Conservation (phyloP, 1,140 invertebrate genomes). For the Drosophila grimshawi region DNA sequence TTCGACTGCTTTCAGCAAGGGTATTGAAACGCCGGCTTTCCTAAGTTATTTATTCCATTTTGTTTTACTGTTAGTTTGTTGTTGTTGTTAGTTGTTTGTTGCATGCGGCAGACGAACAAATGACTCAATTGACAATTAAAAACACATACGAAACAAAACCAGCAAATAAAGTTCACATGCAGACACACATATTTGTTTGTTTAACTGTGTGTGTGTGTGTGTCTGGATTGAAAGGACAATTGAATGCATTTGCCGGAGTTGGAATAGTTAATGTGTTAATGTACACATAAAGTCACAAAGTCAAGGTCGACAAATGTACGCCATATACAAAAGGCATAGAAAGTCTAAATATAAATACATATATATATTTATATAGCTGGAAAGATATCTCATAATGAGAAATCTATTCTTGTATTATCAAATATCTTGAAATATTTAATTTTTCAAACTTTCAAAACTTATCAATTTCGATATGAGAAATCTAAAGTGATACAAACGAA, state of each 20-base stretch:
- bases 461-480: too few relatives aligned
- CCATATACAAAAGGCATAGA: neutral
- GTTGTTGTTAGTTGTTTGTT: conserved; percentile 29
- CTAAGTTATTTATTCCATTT: neutral
- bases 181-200: conserved; percentile 18
- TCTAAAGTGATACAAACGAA: too few relatives aligned
- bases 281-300: conserved; percentile 41
- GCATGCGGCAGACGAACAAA: conserved; percentile 55
- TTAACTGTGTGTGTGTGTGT: conserved; percentile 3
- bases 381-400: neutral
- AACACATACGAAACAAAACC: conserved; percentile 43
- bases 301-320: conserved; percentile 43
- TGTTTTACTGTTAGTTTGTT: conserved; percentile 6
- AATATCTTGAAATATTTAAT: too few relatives aligned
- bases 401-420: neutral
- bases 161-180: conserved; percentile 28
- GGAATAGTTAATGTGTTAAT: conserved; percentile 37
- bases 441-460: too few relatives aligned
- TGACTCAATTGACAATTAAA: conserved; percentile 66
- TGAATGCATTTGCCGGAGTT: conserved; percentile 22
- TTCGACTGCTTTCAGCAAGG: too few relatives aligned
- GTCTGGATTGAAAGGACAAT: conserved; percentile 32
- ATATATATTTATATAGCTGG: neutral
- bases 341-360: neutral
- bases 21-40: neutral